Base-by-base conservation (phyloP, 2,797 vertebrate species). In the Semotilus atromaculatus region DNA sequence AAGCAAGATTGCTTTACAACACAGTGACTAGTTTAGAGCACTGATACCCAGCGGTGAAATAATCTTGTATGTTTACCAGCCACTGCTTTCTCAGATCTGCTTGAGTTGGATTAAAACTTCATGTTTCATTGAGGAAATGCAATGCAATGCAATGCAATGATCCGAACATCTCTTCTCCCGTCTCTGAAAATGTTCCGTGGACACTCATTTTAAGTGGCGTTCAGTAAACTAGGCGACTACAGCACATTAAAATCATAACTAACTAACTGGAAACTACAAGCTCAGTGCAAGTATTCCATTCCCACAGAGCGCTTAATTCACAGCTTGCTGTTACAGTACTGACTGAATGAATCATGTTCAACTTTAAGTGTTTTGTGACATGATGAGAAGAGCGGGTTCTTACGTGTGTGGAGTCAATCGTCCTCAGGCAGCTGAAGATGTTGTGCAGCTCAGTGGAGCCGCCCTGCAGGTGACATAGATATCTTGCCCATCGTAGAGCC, bases 391-490 rank as follows among this genome's bases (percentile, higher is more conserved):
- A 34, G 58, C 7, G 19, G 10, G 10, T 68, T 11, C 93, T 0
- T 93, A 99, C 98, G 51, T 96, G 96, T 10, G 95, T 97, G 21
- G 92, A 95, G 93, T 99, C 97, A 68, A 98, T 92, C 80, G 97
- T 96, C 90, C 91, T 96, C 87, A 99, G 91, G 81, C 96, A 96
- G 91, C 92, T 96, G 92, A 99, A 99, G 88, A 97, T 92, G 86
- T 89, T 95, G 80, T 97, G 96, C 7, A 98, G 95, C 83, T 97
- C 95, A 0, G 91, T 93, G 86, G 95, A 93, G 86, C 94, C 96
- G 0, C 87, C 93, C 81, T 96, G 96, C 76, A 98, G 91, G 19
- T 97, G 95, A 0, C 92, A 90, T 0, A 97, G 93, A 85, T 97
- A 97, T 31, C 77, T 89, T 0, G 96, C 95, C 98, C 98, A 99